These are phyloP conservation scores for Phrynocephalus vlangalii DNA, from an alignment of 2,797 vertebrate genomes.

Conservation along the genomic window DNA sequence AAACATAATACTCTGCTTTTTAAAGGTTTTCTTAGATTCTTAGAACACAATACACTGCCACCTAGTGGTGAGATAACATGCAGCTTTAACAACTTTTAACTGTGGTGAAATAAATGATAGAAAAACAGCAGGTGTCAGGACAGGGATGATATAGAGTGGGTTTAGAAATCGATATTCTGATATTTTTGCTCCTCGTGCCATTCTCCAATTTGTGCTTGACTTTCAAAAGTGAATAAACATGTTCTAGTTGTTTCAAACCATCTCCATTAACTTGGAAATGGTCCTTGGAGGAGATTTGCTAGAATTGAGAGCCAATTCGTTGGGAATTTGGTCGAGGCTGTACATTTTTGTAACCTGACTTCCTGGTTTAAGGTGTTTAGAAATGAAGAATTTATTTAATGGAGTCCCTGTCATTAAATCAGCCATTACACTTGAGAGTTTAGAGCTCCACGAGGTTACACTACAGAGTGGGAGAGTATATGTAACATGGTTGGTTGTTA, in stretches of 20 bases:
- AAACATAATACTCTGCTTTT: not conserved
- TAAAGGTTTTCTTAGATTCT: not conserved
- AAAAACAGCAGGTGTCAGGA: not conserved
- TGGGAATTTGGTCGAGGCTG: not conserved
- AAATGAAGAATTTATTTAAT: not conserved
- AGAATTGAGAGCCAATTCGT: slow-evolving; percentile 12
- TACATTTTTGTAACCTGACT: not conserved
- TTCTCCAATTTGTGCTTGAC: not conserved
- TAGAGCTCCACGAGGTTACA: not conserved
- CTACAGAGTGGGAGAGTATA: not conserved
- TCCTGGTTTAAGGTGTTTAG: not conserved
- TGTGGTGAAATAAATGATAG: not conserved
- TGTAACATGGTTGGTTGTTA: not conserved
- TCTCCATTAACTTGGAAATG: slow-evolving; percentile 12
- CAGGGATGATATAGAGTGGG: not conserved
- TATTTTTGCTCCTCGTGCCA: not conserved
- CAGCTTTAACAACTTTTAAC: not conserved
- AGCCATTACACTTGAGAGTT: not conserved
- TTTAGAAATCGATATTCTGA: not conserved
- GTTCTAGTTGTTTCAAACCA: not conserved
- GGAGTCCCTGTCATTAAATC: not conserved
- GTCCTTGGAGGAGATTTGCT: slow-evolving; percentile 50
- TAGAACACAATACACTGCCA: slow-evolving; percentile 18
- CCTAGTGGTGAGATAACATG: not conserved
- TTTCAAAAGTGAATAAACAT: slow-evolving; percentile 12